Conservation (phyloP, 2,797 vertebrate genomes). For the Carcharodon carcharias region DNA sequence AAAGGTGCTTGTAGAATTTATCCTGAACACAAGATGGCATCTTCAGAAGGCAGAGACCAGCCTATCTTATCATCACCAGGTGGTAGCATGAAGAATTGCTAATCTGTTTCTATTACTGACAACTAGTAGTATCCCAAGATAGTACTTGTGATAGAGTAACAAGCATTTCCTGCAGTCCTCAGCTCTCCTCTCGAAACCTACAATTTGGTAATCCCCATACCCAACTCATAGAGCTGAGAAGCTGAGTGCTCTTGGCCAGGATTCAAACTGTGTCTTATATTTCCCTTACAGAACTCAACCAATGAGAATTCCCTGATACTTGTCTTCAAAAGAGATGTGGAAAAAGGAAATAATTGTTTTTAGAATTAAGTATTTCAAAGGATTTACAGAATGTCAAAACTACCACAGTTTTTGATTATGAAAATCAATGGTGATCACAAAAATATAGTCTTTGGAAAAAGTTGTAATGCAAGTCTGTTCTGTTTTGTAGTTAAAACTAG, state of each 20-base stretch:
- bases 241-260: background rate
- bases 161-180: background rate
- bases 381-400: background rate
- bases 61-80: background rate
- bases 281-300: background rate
- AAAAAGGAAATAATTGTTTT: background rate
- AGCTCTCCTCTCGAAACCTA: background rate
- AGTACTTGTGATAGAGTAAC: background rate
- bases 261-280: background rate
- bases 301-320: background rate
- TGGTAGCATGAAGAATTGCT: background rate
- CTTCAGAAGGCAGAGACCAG: background rate
- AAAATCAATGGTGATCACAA: background rate
- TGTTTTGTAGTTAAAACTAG: background rate
- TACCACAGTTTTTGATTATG: background rate
- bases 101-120: background rate
- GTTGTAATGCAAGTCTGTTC: background rate
- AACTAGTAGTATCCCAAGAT: background rate
- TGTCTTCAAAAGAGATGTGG: background rate
- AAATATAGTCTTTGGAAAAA: background rate
- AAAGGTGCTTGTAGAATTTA: background rate
- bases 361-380: background rate
- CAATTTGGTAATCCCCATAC: background rate
- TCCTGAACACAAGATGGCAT: background rate
- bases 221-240: background rate